A percentile compares a stretch with the other conserved stretches of the same genome.
These are phyloP conservation scores for Athetis lepigone DNA, from an alignment of 2,888 invertebrate species.

Conservation along the genomic window DNA sequence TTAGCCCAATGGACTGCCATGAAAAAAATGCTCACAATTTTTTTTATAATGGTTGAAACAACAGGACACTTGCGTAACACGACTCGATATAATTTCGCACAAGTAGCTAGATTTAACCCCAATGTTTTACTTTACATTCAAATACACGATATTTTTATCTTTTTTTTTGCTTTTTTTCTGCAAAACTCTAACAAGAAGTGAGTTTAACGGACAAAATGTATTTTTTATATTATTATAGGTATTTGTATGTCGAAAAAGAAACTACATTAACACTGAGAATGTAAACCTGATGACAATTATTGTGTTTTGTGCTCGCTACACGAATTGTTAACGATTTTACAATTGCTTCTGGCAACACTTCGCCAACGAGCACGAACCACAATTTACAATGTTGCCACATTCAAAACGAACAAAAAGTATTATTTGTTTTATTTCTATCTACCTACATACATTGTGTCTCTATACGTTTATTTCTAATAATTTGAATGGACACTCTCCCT, in stretches of 20 bases:
- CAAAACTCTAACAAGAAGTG: conserved; percentile 65
- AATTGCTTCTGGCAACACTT: conserved; percentile 11
- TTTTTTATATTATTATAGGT: conserved; percentile 28
- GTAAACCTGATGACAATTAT: conserved; percentile 16
- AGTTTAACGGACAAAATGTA: conserved; percentile 70
- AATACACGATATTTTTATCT: conserved; percentile 78
- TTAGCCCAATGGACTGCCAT: conserved; percentile 58
- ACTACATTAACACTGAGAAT: conserved; percentile 73
- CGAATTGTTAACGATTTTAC: neutral
- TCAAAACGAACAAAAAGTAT: conserved; percentile 37
- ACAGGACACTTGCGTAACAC: conserved; percentile 81
- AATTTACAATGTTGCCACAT: conserved; percentile 40
- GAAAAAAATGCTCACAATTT: conserved; percentile 75
- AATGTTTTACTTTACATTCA: conserved; percentile 76
- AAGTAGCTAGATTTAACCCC: conserved; percentile 81
- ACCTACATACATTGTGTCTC: conserved; percentile 66
- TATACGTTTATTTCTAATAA: conserved; percentile 68
- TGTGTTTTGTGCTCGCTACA: conserved; percentile 24
- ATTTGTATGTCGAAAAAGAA: conserved; percentile 75
- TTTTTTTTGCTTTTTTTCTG: conserved; percentile 75
- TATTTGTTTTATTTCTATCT: conserved; percentile 68
- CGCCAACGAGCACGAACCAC: conserved; percentile 35
- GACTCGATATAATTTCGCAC: conserved; percentile 74
- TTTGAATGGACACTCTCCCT: conserved; percentile 74
- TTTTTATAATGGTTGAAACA: conserved; percentile 75